A percentile compares a stretch with the other conserved stretches of the same genome.
Conservation (phyloP, 2,888 invertebrate species). For the Tetramorium bicarinatum region DNA sequence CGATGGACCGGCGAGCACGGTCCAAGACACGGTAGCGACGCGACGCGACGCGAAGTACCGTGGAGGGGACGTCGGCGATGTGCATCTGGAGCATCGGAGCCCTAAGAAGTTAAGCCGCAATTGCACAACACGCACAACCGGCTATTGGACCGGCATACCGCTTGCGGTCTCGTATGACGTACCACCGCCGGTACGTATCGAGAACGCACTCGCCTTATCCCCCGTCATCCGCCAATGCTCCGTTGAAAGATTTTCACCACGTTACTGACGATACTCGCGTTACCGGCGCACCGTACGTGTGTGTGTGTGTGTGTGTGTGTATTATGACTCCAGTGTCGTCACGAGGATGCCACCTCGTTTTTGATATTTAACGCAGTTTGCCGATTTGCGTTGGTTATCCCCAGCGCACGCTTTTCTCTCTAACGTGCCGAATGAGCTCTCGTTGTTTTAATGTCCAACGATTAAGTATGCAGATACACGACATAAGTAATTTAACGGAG, state of each 20-base stretch:
- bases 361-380: not conserved
- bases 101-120: not conserved
- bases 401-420: not conserved
- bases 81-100: not conserved
- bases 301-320: no score
- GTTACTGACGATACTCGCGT: not conserved
- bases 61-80: not conserved
- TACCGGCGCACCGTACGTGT: not conserved
- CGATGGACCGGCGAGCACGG: not conserved
- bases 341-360: not conserved
- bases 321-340: not conserved
- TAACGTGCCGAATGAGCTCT: not conserved
- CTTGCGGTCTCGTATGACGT: slow-evolving; percentile 25
- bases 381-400: not conserved
- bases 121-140: slow-evolving; percentile 29
- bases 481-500: not conserved
- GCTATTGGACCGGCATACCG: slow-evolving; percentile 21
- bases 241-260: not conserved
- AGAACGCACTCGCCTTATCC: not conserved
- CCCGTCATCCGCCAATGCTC: not conserved
- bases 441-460: not conserved
- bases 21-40: not conserved
- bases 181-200: slow-evolving; percentile 16
- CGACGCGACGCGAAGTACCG: not conserved
- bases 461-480: not conserved